Evolutionary conservation across 2,113 vertebrate genomes (phyloP).

Genomic region (Cynopterus brachyotis): DNA sequence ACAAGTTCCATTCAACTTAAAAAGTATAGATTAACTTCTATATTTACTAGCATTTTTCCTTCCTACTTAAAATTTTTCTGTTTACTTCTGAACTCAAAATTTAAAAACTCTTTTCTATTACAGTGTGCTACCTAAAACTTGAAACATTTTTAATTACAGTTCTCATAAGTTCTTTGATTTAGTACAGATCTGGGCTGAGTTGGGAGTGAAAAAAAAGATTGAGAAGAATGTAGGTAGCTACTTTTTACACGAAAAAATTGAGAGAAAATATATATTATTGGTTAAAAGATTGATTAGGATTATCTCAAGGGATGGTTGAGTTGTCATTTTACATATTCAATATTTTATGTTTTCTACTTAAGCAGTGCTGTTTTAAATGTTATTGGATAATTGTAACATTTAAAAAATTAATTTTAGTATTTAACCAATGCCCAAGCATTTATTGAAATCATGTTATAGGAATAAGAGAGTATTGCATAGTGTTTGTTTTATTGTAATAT

Average conservation of each 20-base stretch:
- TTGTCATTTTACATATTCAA: constrained; percentile 64
- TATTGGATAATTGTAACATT: constrained; percentile 59
- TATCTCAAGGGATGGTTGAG: constrained; percentile 67
- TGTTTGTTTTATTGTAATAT: constrained; percentile 49
- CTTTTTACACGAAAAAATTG: background rate
- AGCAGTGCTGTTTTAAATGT: constrained; percentile 64
- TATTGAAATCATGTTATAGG: constrained; percentile 58
- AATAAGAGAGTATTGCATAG: constrained; percentile 42
- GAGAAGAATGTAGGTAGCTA: constrained; percentile 3
- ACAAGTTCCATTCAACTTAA: background rate
- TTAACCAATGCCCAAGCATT: constrained; percentile 37
- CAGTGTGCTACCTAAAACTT: background rate
- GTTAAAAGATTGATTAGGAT: constrained; percentile 71
- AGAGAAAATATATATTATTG: constrained; percentile 40
- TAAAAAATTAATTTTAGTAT: constrained; percentile 47
- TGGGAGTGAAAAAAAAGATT: constrained; percentile 12
- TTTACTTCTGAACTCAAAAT: constrained; percentile 23
- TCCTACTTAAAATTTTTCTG: background rate
- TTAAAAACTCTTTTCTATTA: constrained; percentile 20
- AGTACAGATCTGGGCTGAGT: background rate
- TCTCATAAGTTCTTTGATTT: constrained; percentile 23
- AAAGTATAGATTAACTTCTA: background rate
- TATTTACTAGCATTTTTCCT: background rate
- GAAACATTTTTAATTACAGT: constrained; percentile 30
- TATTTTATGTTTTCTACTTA: constrained; percentile 56